Conservation (phyloP, 2,888 invertebrate genomes). For the Fabriciana adippe region DNA sequence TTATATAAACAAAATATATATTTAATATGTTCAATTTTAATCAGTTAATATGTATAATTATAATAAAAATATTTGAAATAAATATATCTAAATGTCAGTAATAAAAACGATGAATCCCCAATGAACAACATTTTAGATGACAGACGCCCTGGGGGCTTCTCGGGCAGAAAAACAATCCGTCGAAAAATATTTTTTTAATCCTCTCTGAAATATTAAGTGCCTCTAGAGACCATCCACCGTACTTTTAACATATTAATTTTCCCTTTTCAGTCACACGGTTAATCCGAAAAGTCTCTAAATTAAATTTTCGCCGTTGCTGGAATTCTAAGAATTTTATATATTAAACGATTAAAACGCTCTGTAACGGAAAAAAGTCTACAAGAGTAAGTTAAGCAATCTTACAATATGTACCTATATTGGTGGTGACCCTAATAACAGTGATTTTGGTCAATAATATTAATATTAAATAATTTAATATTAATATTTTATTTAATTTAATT, state of each 20-base stretch:
- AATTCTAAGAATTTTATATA: constrained; percentile 3
- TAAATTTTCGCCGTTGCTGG: constrained; percentile 10
- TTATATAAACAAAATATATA: no score
- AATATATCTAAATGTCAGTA: constrained; percentile 7
- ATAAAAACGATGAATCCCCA: constrained; percentile 19
- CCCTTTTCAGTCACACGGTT: constrained; percentile 20
- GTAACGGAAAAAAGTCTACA: no score
- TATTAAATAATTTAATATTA: no score
- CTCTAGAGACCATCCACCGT: constrained; percentile 24
- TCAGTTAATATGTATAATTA: not conserved
- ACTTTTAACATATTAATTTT: constrained; percentile 28
- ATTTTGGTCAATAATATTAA: no score
- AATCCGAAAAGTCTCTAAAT: constrained; percentile 23
- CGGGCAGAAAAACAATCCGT: constrained; percentile 36
- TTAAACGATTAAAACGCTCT: not conserved
- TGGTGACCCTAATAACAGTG: no score
- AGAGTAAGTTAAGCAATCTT: no score
- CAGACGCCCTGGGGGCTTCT: constrained; percentile 33
- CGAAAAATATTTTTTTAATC: constrained; percentile 36
- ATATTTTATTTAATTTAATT: no score
- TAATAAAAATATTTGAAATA: not conserved
- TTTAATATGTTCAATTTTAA: no score
- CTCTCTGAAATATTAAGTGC: constrained; percentile 27
- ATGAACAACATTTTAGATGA: constrained; percentile 34
- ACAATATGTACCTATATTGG: no score